Evolutionary conservation across 2,888 invertebrate species (phyloP), one percentile per base, ranked within the genome.

Genomic region (Elegia similella): DNA sequence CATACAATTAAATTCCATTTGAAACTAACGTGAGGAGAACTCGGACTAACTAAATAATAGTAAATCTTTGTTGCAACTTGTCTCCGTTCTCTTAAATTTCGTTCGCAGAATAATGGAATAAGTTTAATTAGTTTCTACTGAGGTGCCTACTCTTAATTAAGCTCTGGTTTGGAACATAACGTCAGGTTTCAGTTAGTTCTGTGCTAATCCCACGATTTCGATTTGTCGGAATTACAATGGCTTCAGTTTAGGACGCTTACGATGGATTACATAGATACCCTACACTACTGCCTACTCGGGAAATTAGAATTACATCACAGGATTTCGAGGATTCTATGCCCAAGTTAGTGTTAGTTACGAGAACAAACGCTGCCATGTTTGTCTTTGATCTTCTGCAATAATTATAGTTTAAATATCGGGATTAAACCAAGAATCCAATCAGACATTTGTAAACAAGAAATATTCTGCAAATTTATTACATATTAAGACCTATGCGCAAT

Each of bases 71-170:
- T 71, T 67, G 72, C 73, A 75, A 68, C 70, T 70, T 76, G 75
- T 78, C 75, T 70, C 73, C 63, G 68, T 72, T 75, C 75, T 76
- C 80, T 77, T 76, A 84, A 82, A 83, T 84, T 85, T 84, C 75
- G 77, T 84, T 84, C 78, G 73, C 76, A 70, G 75, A 83, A 83
- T 86, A 87, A 86, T 86, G 84, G 80, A 86, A 85, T 84, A 88
- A 87, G 82, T 88, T 89, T 84, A 88, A 88, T 88, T 88, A 85
- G 86, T 84, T 86, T 80, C 75, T 72, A 75, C 73, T 74, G 74
- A 74, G 75, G 73, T 80, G 81, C 78, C 82, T 84, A 80, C 80
- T 78, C 82, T 83, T 88, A 86, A 87, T 88, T 85, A 87, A 82
- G 83, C 76, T 82, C 83, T 78, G 82, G 80, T 80, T 78, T 80